Percentiles rank a stretch among this genome's conserved stretches.
These are phyloP conservation scores for Jaculus jaculus DNA, from an alignment of 2,113 vertebrate species.

Conservation along the genomic window DNA sequence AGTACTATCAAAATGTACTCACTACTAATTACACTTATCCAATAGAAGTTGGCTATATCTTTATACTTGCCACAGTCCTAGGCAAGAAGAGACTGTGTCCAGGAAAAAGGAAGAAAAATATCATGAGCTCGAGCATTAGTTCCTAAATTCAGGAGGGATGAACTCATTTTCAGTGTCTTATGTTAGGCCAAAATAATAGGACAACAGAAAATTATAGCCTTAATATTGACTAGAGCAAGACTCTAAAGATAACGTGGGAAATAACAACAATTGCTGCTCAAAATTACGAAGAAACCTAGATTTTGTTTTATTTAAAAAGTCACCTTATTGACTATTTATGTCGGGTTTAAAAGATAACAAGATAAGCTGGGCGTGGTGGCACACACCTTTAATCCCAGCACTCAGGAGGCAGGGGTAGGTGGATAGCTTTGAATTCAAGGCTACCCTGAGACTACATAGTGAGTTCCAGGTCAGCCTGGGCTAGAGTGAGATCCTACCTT, in stretches of 20 bases:
- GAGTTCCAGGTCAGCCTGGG: no score
- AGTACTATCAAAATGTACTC: not conserved
- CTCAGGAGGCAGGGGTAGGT: no score
- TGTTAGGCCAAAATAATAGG: not conserved
- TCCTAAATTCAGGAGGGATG: not conserved
- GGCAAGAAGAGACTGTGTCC: not conserved
- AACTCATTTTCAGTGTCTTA: not conserved
- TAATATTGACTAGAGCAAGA: not conserved
- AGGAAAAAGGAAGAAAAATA: not conserved
- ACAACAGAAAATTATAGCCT: not conserved
- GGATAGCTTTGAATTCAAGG: no score
- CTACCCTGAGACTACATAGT: no score
- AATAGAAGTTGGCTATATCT: not conserved
- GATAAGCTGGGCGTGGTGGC: no score
- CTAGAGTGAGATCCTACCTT: no score
- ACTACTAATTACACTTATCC: not conserved
- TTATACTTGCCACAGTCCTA: not conserved
- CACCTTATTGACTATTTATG: not conserved
- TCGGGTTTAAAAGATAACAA: not conserved
- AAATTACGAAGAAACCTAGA: not conserved
- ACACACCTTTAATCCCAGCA: no score
- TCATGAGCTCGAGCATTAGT: not conserved
- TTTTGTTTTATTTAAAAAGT: not conserved
- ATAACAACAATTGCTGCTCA: not conserved
- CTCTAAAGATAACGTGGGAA: not conserved